A percentile compares a stretch with the other conserved stretches of the same genome.
Evolutionary conservation across 1,140 invertebrate genomes (phyloP).

Genomic region (Atopsyche davidsoni): DNA sequence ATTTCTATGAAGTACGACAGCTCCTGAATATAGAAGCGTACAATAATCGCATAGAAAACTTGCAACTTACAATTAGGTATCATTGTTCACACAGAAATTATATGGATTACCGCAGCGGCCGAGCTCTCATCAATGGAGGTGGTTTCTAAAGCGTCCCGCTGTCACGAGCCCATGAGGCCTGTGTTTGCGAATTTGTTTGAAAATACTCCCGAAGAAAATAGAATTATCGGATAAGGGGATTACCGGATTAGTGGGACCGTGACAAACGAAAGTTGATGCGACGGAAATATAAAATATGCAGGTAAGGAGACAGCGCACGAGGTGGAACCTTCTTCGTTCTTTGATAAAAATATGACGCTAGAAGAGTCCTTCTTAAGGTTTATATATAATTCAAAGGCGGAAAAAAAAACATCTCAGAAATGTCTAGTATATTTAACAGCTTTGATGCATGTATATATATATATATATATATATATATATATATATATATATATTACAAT

Average conservation of each 20-base stretch:
- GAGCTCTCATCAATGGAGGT: constrained; percentile 2
- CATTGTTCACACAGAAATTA: constrained; percentile 23
- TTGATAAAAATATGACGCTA: too few species aligned
- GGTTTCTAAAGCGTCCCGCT: constrained; percentile 16
- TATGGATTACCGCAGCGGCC: constrained; percentile 14
- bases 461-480: too few species aligned
- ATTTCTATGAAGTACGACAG: too few species aligned
- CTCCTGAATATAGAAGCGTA: too few species aligned
- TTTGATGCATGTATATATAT: too few species aligned
- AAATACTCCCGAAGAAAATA: constrained; percentile 20
- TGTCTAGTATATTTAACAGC: too few species aligned
- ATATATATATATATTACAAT: too few species aligned
- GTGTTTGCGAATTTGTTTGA: constrained; percentile 23
- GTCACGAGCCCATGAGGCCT: constrained; percentile 15
- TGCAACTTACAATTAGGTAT: constrained; percentile 14
- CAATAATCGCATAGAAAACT: too few species aligned
- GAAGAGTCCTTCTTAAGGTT: too few species aligned
- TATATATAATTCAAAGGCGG: too few species aligned
- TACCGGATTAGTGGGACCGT: constrained; percentile 11
- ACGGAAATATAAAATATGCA: constrained; percentile 20
- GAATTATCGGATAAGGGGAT: constrained; percentile 23
- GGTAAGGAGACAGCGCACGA: background rate
- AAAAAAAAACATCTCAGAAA: too few species aligned
- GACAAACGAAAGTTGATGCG: constrained; percentile 20
- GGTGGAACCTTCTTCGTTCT: too few species aligned